Evolutionary conservation across 2,113 vertebrate genomes (phyloP), one percentile per base, ranked within the genome.

Genomic region (Laterallus jamaicensis): DNA sequence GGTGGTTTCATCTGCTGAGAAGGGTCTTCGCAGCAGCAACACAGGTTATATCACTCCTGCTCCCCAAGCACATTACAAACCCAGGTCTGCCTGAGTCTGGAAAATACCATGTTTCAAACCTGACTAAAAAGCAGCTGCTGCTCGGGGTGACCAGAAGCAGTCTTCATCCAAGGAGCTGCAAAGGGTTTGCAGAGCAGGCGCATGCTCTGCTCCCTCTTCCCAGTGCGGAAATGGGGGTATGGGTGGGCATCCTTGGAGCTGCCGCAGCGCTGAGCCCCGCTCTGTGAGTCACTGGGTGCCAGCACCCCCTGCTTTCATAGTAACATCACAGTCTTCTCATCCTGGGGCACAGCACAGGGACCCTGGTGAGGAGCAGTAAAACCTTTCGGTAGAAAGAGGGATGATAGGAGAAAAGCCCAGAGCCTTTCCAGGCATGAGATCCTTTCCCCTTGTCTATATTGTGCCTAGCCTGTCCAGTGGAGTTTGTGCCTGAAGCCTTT

Each of bases 151-250:
- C 56, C 59, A 50, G 66, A 81, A 70, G 21, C 35, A 20, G 56
- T 52, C 55, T 62, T 14, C 18, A 4, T 17, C 35, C 17, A 11
- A 44, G 71, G 63, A 71, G n/a, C 22, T 44, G 35, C 29, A 28
- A 12, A 63, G 6, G 0, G 35, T 82, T 78, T 40, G 31, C 59
- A 89, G 49, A 47, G 60, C 35, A 73, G 71, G 32, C 17, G 32
- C 12, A 3, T 6, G 6, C 66, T 63, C 29, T 40, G 37, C 64
- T 82, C 47, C 70, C 54, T 54, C 66, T 58, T 73, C 4, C 13
- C 54, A 54, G 26, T 0, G 3, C 29, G n/a, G 58, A 54, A 29
- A 25, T 0, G 0, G 28, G 63, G 35, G 6, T 22, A 25, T 0
- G 0, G 37, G 21, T 1, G 2, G 29, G n/a, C 21, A 16, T 15